phyloP scores from a whole-genome alignment of 2,113 vertebrate genomes.

The Crotalus helleri region DNA sequence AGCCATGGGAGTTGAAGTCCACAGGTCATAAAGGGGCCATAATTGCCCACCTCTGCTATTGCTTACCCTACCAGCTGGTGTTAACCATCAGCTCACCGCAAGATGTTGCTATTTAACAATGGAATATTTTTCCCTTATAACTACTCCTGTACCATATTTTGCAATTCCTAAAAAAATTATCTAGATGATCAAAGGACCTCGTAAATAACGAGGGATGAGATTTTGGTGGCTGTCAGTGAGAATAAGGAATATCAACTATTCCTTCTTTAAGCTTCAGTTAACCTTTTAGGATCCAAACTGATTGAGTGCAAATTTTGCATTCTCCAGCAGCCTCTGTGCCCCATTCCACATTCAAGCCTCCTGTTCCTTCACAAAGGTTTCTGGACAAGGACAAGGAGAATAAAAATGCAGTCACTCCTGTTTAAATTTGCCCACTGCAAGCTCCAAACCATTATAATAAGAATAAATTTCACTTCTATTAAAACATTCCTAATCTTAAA shows the following conservation, averaged over 20 bases:
- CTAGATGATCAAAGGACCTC: background rate
- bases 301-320: background rate
- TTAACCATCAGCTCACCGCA: no score
- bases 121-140: background rate
- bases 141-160: background rate
- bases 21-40: background rate
- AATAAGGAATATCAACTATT: background rate
- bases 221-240: background rate
- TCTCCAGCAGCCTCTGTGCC: background rate
- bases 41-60: background rate
- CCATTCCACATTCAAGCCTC: background rate
- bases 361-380: background rate
- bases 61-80: background rate
- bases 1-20: background rate
- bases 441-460: background rate
- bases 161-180: background rate
- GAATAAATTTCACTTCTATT: background rate
- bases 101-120: no score
- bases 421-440: background rate
- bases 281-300: background rate
- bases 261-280: background rate
- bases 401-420: background rate
- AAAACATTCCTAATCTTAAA: background rate
- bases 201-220: background rate
- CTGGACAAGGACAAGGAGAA: background rate